Base-by-base conservation (phyloP, 2,797 vertebrate genomes). In the Protonibea diacanthus region DNA sequence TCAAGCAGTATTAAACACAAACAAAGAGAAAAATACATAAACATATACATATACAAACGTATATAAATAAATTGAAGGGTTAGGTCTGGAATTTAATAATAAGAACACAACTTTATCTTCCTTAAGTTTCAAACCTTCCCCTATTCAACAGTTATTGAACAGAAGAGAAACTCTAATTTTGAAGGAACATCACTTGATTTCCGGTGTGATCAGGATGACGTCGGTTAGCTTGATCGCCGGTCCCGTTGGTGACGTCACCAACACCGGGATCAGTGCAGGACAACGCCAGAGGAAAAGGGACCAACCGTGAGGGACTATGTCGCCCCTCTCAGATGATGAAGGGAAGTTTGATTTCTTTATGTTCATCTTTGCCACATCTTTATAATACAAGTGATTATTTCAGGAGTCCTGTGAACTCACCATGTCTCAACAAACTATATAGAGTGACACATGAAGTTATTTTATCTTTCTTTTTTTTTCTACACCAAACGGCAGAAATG, bases 161-260 rank as follows among this genome's bases (percentile, higher is more conserved):
- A 4, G 1, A 38, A 20, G n/a, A 18, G 0, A 21, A 14, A 27
- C 10, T 25, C 20, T 83, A 1, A 77, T 48, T 86, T 76, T 86
- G 83, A 84, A 89, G 45, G 45, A 33, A 1, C 0, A 4, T 5
- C 1, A 0, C 3, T 3, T 6, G 0, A n/a, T 67, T 88, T 89
- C 82, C 78, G 83, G 73, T 67, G 1, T 11, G 0, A 13, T 13
- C 4, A 0, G 0, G 3, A 4, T 44, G 3, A 42, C 15, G 72
- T 6, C 4, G 0, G 12, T 0, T 0, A 27, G 0, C 80, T 91
- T 90, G 63, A 79, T 76, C 49, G 45, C 71, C 76, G 86, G 84
- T 84, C 59, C 71, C 13, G 25, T 67, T 78, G 57, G 81, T 95
- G 94, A 95, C 93, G 94, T 95, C 94, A 95, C 86, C 78, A 62